Conservation (phyloP, 2,113 vertebrate genomes). For the Myodes glareolus region DNA sequence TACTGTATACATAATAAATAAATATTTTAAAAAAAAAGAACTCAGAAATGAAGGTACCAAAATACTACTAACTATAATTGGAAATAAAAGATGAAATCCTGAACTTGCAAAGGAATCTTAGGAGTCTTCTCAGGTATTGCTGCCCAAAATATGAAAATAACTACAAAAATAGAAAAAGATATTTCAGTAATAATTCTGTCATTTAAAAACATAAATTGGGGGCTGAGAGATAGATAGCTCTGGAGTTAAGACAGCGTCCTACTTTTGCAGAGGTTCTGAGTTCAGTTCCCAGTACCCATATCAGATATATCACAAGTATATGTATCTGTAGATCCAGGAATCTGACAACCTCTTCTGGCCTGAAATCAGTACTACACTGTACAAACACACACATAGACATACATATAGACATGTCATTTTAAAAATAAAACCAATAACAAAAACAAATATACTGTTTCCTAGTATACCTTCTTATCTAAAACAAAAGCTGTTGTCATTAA, state of each 20-base stretch:
- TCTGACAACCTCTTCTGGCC: background rate
- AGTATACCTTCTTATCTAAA: background rate
- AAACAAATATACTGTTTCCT: background rate
- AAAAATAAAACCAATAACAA: background rate
- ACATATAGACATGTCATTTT: background rate
- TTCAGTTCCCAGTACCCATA: background rate
- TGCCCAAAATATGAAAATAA: conserved; percentile 30
- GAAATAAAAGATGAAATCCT: conserved; percentile 32
- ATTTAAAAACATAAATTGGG: conserved; percentile 45
- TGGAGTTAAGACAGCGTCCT: background rate
- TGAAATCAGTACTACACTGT: background rate
- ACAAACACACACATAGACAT: background rate
- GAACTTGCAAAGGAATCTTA: background rate
- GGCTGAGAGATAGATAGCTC: background rate
- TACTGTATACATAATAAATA: too few species aligned
- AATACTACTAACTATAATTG: background rate
- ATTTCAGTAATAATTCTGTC: conserved; percentile 11
- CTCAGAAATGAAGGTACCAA: background rate
- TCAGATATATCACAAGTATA: background rate
- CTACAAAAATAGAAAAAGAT: background rate
- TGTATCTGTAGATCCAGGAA: background rate
- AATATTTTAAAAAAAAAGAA: too few species aligned
- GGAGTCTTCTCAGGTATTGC: background rate
- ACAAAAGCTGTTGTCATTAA: conserved; percentile 26
- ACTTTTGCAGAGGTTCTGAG: background rate